A percentile compares a stretch with the other conserved stretches of the same genome.
Conservation (phyloP, 1,140 invertebrate genomes). For the Eupristina koningsbergeri region DNA sequence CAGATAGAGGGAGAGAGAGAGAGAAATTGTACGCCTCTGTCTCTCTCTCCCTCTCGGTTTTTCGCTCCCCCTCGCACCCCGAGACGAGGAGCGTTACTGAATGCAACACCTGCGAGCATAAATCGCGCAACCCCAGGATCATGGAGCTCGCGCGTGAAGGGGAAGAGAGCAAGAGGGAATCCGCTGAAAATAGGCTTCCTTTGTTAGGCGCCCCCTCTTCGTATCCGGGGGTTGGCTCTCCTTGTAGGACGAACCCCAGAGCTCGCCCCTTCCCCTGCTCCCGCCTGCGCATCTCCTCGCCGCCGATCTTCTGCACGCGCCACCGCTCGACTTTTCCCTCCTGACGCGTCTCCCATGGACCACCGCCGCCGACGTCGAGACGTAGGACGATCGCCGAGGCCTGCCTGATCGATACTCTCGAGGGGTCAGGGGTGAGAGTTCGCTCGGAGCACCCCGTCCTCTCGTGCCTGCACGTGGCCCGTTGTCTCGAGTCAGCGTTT, state of each 20-base stretch:
- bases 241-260: background rate
- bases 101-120: conserved; percentile 53
- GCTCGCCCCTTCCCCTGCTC: background rate
- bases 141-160: conserved; percentile 3
- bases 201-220: conserved; percentile 40
- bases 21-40: background rate
- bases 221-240: background rate
- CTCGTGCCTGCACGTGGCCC: background rate
- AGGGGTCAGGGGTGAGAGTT: background rate
- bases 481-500: background rate
- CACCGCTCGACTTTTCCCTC: conserved; percentile 40
- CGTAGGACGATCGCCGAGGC: background rate
- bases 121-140: conserved; percentile 47
- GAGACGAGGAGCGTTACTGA: background rate
- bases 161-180: conserved; percentile 4
- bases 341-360: background rate
- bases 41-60: background rate
- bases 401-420: conserved; percentile 8
- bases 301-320: background rate
- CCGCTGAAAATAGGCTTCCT: conserved; percentile 52
- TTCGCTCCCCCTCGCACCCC: background rate
- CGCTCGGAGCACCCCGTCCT: background rate
- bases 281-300: background rate
- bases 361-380: background rate
- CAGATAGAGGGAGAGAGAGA: conserved; percentile 3